Conservation (phyloP, 2,888 invertebrate species). For the Oscheius myriophilus region DNA sequence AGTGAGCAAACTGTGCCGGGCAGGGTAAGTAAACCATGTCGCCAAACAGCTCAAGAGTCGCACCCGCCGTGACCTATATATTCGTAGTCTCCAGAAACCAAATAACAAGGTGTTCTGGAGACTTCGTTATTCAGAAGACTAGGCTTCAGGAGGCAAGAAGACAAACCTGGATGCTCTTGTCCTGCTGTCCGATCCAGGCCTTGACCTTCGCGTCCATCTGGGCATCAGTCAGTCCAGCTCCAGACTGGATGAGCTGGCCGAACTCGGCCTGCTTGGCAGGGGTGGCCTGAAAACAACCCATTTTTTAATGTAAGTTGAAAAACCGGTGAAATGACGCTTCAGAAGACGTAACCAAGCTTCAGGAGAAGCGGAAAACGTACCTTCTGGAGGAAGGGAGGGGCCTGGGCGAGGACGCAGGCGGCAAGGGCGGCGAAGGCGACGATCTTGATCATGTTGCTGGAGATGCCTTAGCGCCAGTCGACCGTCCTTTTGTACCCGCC, state of each 20-base stretch:
- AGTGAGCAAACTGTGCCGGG: too few relatives aligned
- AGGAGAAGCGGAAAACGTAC: conserved; percentile 9
- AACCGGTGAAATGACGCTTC: too few relatives aligned
- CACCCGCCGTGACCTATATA: too few relatives aligned
- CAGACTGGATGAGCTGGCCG: conserved; percentile 48
- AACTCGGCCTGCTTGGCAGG: conserved; percentile 46
- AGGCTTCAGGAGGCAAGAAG: conserved; percentile 11
- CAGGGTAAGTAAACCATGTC: too few relatives aligned
- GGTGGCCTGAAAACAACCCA: conserved; percentile 15
- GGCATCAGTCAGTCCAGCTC: conserved; percentile 54
- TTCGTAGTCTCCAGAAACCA: too few relatives aligned
- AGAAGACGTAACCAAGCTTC: not conserved
- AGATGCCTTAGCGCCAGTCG: not conserved
- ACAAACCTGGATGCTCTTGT: conserved; percentile 24
- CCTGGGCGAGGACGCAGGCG: conserved; percentile 18
- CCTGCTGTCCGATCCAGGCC: conserved; percentile 47
- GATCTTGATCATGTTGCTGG: conserved; percentile 31
- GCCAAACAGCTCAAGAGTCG: too few relatives aligned
- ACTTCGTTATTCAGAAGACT: too few relatives aligned
- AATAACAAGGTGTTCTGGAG: too few relatives aligned
- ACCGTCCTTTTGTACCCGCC: conserved; percentile 19
- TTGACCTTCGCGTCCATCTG: conserved; percentile 61
- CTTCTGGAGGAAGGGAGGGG: conserved; percentile 34
- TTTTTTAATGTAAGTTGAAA: not conserved
- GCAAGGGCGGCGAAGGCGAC: conserved; percentile 47